phyloP scores from a whole-genome alignment of 2,113 vertebrate genomes.

The Dipodomys stephensi region DNA sequence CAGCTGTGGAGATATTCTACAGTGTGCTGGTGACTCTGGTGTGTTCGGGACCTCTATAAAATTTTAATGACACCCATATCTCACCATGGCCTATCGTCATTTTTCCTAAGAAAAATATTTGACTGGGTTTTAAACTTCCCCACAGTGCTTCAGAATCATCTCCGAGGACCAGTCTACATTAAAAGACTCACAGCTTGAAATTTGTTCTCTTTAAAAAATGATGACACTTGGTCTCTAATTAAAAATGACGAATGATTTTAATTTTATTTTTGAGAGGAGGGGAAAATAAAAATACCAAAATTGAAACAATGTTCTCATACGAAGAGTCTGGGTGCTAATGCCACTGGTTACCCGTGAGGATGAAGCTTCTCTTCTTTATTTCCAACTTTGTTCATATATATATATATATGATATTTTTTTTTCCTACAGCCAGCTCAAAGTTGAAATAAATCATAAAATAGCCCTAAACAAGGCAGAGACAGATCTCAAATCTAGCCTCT shows the following conservation, averaged over 20 bases:
- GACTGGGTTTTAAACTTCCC: conserved; percentile 55
- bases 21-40: conserved; percentile 12
- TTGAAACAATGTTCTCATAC: not conserved
- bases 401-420: conserved; percentile 15
- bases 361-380: conserved; percentile 46
- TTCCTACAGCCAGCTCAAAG: conserved; percentile 64
- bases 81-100: conserved; percentile 52
- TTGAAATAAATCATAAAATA: conserved; percentile 74
- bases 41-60: conserved; percentile 31
- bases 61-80: conserved; percentile 62
- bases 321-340: not conserved
- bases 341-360: not conserved
- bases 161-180: conserved; percentile 47
- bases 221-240: conserved; percentile 67
- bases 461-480: conserved; percentile 74
- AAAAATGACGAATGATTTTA: conserved; percentile 72
- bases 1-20: not conserved
- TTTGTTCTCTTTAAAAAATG: conserved; percentile 58
- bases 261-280: conserved; percentile 63
- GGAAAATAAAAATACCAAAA: conserved; percentile 46
- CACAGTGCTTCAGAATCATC: conserved; percentile 32
- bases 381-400: not conserved
- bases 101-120: conserved; percentile 70
- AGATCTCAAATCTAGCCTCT: conserved; percentile 60
- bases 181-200: conserved; percentile 72